phyloP scores from a whole-genome alignment of 1,140 invertebrate species.

The Globodera ellingtonae region DNA sequence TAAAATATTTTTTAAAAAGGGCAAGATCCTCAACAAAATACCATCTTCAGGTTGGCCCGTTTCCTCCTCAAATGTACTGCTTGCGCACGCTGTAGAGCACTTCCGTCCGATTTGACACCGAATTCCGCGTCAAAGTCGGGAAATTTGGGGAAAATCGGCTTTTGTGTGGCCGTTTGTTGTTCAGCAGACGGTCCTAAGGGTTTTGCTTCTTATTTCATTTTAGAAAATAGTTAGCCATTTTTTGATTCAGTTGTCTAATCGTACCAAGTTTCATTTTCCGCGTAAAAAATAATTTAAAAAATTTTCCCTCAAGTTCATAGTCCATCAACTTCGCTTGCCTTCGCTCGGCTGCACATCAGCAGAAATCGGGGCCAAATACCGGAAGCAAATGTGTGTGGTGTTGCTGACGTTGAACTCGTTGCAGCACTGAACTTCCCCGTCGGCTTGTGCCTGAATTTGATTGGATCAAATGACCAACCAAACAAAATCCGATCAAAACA shows the following conservation, averaged over 20 bases:
- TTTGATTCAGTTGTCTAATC: no score
- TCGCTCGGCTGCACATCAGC: not conserved
- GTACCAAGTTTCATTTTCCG: no score
- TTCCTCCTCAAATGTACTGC: constrained; percentile 16
- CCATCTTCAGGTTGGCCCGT: constrained; percentile 34
- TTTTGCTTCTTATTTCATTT: constrained; percentile 1
- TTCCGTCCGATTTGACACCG: constrained; percentile 26
- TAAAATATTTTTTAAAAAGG: not conserved
- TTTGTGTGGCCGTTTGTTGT: not conserved
- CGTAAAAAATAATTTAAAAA: no score
- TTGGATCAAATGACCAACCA: no score
- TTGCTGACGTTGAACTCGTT: constrained; percentile 52
- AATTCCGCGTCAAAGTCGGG: constrained; percentile 30
- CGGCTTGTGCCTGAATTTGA: not conserved
- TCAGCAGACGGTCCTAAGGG: not conserved
- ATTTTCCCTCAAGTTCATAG: no score
- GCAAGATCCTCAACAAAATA: not conserved
- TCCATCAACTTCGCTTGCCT: not conserved
- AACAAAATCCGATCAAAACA: no score
- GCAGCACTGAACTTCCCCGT: constrained; percentile 53
- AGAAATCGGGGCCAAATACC: constrained; percentile 38
- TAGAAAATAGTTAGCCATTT: no score
- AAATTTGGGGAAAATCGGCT: constrained; percentile 13
- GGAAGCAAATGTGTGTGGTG: constrained; percentile 57
- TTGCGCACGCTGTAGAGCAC: not conserved